Base-by-base conservation (phyloP, 2,888 invertebrate species). In the Tricholauxania praeusta region DNA sequence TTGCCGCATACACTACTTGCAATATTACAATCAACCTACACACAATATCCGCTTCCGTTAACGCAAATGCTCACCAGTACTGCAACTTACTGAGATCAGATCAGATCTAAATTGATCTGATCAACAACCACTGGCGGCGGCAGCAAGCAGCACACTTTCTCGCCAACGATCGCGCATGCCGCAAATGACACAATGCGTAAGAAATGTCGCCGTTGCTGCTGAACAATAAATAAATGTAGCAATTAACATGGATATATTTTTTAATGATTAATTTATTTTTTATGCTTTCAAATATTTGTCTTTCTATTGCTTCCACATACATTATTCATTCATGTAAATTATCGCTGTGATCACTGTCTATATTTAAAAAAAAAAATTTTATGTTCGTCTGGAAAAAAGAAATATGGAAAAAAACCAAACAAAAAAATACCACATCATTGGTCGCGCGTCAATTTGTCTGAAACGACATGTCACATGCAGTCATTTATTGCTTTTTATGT, bases 371-470 rank as follows among this genome's bases (percentile, higher is more conserved):
- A 22, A 51, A 39, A n/a, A 69, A 57, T 15, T 57, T 64, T 51
- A 64, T 51, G 64, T 51, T 48, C 47, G 65, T 32, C 28, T 39
- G 53, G 53, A 32, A 62, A 14, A 57, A 19, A 60, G 32, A 12
- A 28, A 60, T 12, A 22, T 15, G 22, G n/a, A 5, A 60, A n/a
- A 15, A 60, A 60, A 60, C 39, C 32, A 70, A 69, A 17, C 28
- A 65, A 68, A 72, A 73, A 72, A 70, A 67, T 73, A 75, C 67
- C 52, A 57, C n/a, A 12, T n/a, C 12, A 22, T 14, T 47, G 57
- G 22, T 57, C 17, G 57, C 79, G 84, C 84, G 84, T 84, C 84
- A 83, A 83, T 82, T 83, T 84, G 84, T 84, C 84, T 84, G 80
- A 79, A 76, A 73, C 76, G 72, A 63, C 70, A 63, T 52, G 63